Base-by-base conservation (phyloP, 2,797 vertebrate genomes). In the Siniperca scherzeri region DNA sequence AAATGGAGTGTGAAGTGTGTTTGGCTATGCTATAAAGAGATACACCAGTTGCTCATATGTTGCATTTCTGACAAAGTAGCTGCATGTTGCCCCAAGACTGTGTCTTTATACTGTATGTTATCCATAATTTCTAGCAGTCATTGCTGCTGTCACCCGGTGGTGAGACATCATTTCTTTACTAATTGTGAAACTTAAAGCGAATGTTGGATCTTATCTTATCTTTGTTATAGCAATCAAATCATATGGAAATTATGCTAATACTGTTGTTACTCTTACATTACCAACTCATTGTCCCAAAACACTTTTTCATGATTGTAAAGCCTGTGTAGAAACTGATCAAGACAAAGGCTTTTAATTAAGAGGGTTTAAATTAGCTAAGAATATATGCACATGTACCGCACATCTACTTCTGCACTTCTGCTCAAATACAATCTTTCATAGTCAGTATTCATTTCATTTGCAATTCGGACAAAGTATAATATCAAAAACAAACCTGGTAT, bases 401-500 rank as follows among this genome's bases (percentile, higher is more conserved):
- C 13, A 65, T 13, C 27, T 5, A 57, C 38, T 42, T 50, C 7
- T 57, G 33, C 16, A 42, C 21, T 25, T 42, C 7, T 52, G 36
- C 17, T 52, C 22, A 66, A 69, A 59, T 40, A 17, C 1, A 55
- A 27, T 36, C 14, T 56, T 53, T 30, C 0, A 64, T 11, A 38
- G 36, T 8, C 14, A 68, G 21, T 27, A n/a, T 55, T 50, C 16
- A 30, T 46, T 55, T n/a, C 0, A 17, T 70, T 56, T 66, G 7
- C 21, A 60, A 66, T 19, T 73, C 19, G 59, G 7, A 80, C 0
- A 8, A 0, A 56, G 21, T 48, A n/a, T 21, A 21, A 38, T 3
- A 50, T 40, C 2, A 69, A 55, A 77, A 72, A 75, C 88, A 78
- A 90, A 97, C 96, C 96, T 96, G 57, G 95, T 97, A 72, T 97